Conservation (phyloP, 2,888 invertebrate species). For the Eledona agricola region DNA sequence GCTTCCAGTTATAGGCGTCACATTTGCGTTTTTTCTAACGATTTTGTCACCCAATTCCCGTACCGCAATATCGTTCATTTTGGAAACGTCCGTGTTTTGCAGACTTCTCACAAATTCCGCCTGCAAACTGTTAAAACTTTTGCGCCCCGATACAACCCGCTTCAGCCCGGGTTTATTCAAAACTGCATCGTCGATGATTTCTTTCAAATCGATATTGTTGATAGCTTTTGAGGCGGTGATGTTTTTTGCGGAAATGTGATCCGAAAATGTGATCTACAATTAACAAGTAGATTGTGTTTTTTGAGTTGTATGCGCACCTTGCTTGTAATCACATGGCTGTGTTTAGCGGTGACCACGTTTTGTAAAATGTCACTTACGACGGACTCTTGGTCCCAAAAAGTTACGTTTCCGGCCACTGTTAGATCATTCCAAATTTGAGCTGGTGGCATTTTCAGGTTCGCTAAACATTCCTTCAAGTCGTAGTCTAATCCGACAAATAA, state of each 20-base stretch:
- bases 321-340: constrained; percentile 43
- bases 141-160: constrained; percentile 55
- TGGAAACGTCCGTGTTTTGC: constrained; percentile 43
- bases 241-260: constrained; percentile 46
- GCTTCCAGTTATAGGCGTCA: constrained; percentile 47
- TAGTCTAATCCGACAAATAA: constrained; percentile 36
- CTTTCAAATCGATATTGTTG: constrained; percentile 52
- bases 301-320: constrained; percentile 12
- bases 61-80: constrained; percentile 50
- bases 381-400: constrained; percentile 46
- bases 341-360: constrained; percentile 46
- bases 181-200: constrained; percentile 55
- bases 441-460: constrained; percentile 42
- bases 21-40: constrained; percentile 42
- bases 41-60: constrained; percentile 47
- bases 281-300: not conserved
- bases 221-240: constrained; percentile 46
- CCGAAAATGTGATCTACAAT: constrained; percentile 48
- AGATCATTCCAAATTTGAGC: constrained; percentile 45
- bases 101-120: constrained; percentile 34
- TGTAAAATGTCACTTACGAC: constrained; percentile 47
- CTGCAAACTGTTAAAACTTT: constrained; percentile 46
- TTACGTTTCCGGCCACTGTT: constrained; percentile 46
- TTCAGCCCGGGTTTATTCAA: constrained; percentile 45
- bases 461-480: constrained; percentile 40